Evolutionary conservation across 2,888 invertebrate genomes (phyloP).

Genomic region (Sicus ferrugineus): DNA sequence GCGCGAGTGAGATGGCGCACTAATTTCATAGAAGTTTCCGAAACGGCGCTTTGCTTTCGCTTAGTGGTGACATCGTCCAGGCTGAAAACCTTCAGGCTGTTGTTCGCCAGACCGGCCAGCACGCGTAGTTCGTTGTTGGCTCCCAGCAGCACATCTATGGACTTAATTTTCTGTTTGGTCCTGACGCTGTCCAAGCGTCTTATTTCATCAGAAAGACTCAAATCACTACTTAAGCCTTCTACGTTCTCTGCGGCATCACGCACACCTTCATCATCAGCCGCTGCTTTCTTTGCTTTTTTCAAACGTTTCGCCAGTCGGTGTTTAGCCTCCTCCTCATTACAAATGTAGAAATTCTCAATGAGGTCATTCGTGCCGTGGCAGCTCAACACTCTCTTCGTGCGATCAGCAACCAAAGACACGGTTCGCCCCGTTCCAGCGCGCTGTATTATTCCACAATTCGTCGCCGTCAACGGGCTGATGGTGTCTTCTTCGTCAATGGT

Average conservation of each 20-base stretch:
- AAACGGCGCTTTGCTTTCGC: constrained; percentile 55
- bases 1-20: constrained; percentile 74
- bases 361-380: constrained; percentile 85
- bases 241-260: constrained; percentile 51
- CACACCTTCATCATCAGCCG: not conserved
- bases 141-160: constrained; percentile 75
- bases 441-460: constrained; percentile 80
- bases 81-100: constrained; percentile 75
- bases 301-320: constrained; percentile 77
- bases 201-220: constrained; percentile 78
- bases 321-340: constrained; percentile 77
- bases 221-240: constrained; percentile 50
- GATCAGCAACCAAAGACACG: constrained; percentile 76
- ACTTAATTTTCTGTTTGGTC: constrained; percentile 75
- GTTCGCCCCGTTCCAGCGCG: constrained; percentile 83
- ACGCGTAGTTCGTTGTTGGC: constrained; percentile 76
- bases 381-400: constrained; percentile 75
- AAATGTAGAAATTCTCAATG: constrained; percentile 85
- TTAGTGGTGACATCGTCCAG: constrained; percentile 62
- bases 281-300: constrained; percentile 71
- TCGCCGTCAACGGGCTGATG: constrained; percentile 74
- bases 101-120: constrained; percentile 74
- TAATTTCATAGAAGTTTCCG: constrained; percentile 66
- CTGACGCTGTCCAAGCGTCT: constrained; percentile 73
- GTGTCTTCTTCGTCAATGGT: constrained; percentile 59